phyloP scores from a whole-genome alignment of 2,888 invertebrate genomes.

The Stenodera caucasica region DNA sequence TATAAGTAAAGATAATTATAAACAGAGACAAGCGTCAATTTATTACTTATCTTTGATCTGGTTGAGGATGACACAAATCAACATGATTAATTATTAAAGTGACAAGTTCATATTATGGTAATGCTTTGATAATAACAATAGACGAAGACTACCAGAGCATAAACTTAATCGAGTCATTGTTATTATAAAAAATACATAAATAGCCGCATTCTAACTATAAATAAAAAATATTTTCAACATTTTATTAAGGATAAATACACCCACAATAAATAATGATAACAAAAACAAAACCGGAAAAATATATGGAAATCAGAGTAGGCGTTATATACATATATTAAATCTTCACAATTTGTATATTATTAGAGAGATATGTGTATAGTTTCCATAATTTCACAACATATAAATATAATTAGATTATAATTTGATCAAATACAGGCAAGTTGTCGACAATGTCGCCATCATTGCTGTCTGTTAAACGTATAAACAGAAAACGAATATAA shows the following conservation, averaged over 20 bases:
- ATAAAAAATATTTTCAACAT: background rate
- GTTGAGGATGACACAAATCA: constrained; percentile 4
- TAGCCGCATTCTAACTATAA: background rate
- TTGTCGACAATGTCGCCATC: too few relatives aligned
- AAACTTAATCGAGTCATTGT: background rate
- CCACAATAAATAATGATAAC: background rate
- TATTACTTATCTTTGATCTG: constrained; percentile 3
- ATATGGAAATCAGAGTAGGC: background rate
- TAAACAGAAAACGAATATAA: constrained; percentile 11
- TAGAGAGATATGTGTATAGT: too few relatives aligned
- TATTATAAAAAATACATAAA: background rate
- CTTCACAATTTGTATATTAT: background rate
- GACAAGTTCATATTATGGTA: background rate
- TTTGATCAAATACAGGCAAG: background rate
- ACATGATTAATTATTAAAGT: constrained; percentile 6
- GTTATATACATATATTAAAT: background rate
- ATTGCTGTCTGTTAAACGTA: constrained; percentile 1
- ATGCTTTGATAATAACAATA: constrained; percentile 1
- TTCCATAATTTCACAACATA: too few relatives aligned
- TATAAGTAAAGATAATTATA: background rate
- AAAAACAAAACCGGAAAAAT: background rate
- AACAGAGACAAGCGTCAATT: background rate
- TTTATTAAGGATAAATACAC: background rate
- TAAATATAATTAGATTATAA: background rate
- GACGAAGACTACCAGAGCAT: background rate